Evolutionary conservation across 2,797 vertebrate genomes (phyloP), one percentile per base, ranked within the genome.

Genomic region (Fratercula arctica): DNA sequence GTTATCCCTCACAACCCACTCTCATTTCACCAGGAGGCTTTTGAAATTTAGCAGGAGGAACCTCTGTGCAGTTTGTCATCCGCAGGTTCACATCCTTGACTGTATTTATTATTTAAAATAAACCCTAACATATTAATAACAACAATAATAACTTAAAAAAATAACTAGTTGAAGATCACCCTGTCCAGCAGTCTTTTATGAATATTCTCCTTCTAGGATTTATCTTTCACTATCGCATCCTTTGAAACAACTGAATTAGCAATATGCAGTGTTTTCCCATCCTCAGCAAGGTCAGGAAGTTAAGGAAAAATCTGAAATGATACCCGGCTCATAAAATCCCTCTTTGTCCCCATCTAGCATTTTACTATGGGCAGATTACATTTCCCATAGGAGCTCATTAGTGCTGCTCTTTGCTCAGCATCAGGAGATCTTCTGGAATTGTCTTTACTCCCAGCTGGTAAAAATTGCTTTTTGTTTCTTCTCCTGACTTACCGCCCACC

Each of bases 301-400:
- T 72, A 90, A 94, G n/a, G 59, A 73, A 82, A 64, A 93, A 64
- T 37, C 41, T 63, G 89, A 76, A 89, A 64, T 24, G 28, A 21
- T 68, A 76, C 51, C 77, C 73, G 26, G 67, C 89, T 94, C 46
- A 50, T 64, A 45, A 89, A 81, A 87, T 60, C 67, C 37, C 28
- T 79, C 23, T 60, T 87, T 78, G 79, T 93, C 80, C 68, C 87
- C 69, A 54, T 50, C 76, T 28, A 56, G 60, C 56, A 41, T 67
- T 84, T 85, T 78, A 50, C 87, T 57, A 24, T 1, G 3, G 63
- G 59, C 77, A 91, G 51, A 82, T 86, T n/a, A 68, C 46, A 57
- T 91, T 86, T 97, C 97, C 94, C 95, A 33, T 0, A n/a, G 67
- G 95, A 81, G 45, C 94, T 97, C 84, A 93, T 96, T 97, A 97